phyloP scores from a whole-genome alignment of 2,888 invertebrate species.

The Smittia sp. region DNA sequence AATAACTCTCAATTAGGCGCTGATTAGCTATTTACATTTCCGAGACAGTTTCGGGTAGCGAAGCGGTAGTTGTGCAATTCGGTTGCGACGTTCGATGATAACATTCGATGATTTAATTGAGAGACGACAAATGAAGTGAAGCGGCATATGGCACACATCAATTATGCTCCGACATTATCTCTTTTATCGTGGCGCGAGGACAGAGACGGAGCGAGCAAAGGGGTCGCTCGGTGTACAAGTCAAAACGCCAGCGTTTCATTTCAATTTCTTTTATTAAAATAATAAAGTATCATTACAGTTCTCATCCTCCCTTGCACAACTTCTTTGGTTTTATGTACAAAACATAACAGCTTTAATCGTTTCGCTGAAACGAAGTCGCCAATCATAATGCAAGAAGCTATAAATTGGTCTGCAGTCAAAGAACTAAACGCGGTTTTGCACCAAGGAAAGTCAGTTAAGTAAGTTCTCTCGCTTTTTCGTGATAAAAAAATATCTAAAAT shows the following conservation, averaged over 20 bases:
- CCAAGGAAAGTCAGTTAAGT: neutral
- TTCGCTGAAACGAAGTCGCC: neutral
- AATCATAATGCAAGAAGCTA: neutral
- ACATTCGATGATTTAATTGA: slow-evolving; percentile 7
- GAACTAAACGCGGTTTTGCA: neutral
- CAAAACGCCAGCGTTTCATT: neutral
- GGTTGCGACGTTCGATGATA: neutral
- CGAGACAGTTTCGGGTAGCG: neutral
- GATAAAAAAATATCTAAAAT: neutral
- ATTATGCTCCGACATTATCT: neutral
- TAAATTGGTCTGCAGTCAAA: neutral
- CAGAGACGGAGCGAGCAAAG: no score
- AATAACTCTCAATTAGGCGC: neutral
- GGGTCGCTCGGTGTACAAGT: neutral
- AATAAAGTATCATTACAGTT: slow-evolving; percentile 6
- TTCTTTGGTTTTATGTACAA: slow-evolving; percentile 25
- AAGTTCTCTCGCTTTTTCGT: neutral
- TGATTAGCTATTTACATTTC: neutral
- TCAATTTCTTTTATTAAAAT: slow-evolving; percentile 9
- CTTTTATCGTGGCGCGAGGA: neutral
- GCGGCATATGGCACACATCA: slow-evolving; percentile 7
- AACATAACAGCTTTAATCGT: slow-evolving; percentile 8
- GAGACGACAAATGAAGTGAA: neutral
- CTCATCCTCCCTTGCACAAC: neutral
- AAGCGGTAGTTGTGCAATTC: neutral